Evolutionary conservation across 2,113 vertebrate species (phyloP).

Genomic region (Leucoraja erinaceus): DNA sequence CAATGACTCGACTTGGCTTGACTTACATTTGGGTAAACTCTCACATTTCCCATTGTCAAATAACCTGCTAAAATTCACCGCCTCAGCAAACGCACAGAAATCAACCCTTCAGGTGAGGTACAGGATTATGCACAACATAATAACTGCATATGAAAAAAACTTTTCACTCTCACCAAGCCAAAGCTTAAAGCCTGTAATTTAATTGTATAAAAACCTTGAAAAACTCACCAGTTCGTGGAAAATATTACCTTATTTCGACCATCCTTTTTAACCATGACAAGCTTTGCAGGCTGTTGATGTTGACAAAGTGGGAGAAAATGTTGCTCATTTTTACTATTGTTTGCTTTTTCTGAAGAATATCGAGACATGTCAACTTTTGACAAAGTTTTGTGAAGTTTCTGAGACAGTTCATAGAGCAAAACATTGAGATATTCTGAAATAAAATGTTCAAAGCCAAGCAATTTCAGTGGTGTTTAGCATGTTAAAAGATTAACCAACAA

Average conservation of each 20-base stretch:
- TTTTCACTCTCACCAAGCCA: background rate
- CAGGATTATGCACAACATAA: background rate
- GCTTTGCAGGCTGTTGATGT: constrained; percentile 58
- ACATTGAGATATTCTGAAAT: constrained; percentile 65
- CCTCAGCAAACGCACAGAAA: background rate
- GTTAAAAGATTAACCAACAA: background rate
- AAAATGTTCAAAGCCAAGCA: constrained; percentile 25
- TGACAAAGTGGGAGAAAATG: constrained; percentile 49
- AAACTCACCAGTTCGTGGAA: background rate
- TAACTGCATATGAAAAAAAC: background rate
- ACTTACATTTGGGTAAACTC: background rate
- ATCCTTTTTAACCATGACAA: constrained; percentile 61
- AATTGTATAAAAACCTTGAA: background rate
- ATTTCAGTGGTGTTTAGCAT: background rate
- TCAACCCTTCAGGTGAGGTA: background rate
- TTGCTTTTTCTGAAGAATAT: constrained; percentile 47
- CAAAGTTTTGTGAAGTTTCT: constrained; percentile 57
- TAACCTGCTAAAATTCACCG: background rate
- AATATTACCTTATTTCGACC: constrained; percentile 63
- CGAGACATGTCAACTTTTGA: constrained; percentile 59
- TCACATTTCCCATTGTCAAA: background rate
- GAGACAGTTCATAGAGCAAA: constrained; percentile 58
- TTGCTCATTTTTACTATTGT: constrained; percentile 40
- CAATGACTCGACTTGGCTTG: too few relatives aligned
- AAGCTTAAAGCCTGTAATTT: background rate